phyloP scores from a whole-genome alignment of 2,888 invertebrate genomes.

The Megalurothrips usitatus region DNA sequence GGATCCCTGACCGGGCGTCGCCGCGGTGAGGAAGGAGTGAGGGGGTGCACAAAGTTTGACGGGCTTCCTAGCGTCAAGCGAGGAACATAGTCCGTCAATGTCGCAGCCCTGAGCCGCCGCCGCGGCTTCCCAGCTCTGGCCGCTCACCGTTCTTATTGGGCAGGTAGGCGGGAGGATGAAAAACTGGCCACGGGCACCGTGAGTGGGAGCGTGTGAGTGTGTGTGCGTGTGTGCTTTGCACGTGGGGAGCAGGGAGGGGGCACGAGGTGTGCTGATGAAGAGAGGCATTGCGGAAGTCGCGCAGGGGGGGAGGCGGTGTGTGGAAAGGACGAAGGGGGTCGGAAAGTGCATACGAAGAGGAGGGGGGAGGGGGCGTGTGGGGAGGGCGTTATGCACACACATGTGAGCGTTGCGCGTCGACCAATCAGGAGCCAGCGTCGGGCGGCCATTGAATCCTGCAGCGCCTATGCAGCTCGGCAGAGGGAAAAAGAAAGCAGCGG shows the following conservation, averaged over 20 bases:
- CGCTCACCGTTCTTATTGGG: not conserved
- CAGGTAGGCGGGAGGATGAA: not conserved
- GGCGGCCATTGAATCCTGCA: constrained; percentile 5
- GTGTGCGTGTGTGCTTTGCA: not conserved
- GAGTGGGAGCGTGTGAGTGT: not conserved
- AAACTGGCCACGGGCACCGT: not conserved
- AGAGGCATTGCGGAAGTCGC: constrained; percentile 23
- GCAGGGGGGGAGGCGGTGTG: not conserved
- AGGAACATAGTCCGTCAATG: not conserved
- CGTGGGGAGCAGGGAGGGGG: not conserved
- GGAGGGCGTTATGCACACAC: not conserved
- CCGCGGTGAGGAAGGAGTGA: too few species aligned
- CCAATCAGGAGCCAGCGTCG: not conserved
- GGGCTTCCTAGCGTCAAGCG: not conserved
- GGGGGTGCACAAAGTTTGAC: too few species aligned
- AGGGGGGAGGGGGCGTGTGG: not conserved
- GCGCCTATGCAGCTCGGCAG: constrained; percentile 7
- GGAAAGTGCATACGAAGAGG: not conserved
- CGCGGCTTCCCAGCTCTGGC: not conserved
- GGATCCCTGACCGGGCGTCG: too few species aligned
- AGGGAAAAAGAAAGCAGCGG: not conserved
- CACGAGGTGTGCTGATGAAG: not conserved
- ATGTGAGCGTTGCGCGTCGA: not conserved
- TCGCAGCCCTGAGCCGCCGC: too few species aligned
- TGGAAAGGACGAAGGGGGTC: not conserved